These are phyloP conservation scores for Sciaenops ocellatus DNA, from an alignment of 2,797 vertebrate genomes.

Conservation along the genomic window DNA sequence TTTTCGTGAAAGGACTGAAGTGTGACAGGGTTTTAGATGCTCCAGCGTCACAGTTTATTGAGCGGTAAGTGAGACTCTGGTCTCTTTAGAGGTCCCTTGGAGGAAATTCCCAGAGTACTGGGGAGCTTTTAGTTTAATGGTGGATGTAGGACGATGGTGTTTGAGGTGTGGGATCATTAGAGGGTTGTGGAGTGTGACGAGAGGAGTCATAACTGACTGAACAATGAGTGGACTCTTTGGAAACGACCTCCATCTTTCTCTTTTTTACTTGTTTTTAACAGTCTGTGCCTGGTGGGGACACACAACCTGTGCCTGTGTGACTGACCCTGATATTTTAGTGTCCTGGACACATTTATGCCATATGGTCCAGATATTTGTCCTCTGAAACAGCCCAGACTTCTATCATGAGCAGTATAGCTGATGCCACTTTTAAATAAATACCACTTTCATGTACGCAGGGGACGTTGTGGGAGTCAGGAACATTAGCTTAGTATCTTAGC, in stretches of 20 bases:
- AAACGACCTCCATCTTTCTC: constrained; percentile 15
- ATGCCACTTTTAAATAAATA: background rate
- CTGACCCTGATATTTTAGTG: constrained; percentile 7
- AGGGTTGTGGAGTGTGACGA: constrained; percentile 40
- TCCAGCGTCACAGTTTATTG: constrained; percentile 33
- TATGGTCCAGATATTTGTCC: background rate
- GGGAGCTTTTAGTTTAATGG: constrained; percentile 22
- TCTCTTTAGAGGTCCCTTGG: constrained; percentile 25
- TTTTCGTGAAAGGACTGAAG: constrained; percentile 13
- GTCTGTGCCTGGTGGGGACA: constrained; percentile 9
- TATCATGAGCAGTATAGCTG: background rate
- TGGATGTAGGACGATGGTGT: constrained; percentile 21
- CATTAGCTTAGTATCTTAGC: background rate
- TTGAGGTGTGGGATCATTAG: constrained; percentile 38
- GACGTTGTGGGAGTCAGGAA: background rate
- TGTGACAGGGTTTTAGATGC: constrained; percentile 24
- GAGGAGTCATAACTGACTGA: constrained; percentile 38
- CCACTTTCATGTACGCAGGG: background rate
- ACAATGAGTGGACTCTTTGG: constrained; percentile 21
- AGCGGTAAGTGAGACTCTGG: constrained; percentile 33
- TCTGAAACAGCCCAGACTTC: background rate
- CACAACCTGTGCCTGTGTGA: background rate
- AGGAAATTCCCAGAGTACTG: constrained; percentile 21
- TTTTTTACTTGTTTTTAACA: constrained; percentile 1
- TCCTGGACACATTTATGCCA: background rate